Evolutionary conservation across 64 coral and sea anemone genomes (phyloP).

Genomic region (Dendrophyllia cribrosa): DNA sequence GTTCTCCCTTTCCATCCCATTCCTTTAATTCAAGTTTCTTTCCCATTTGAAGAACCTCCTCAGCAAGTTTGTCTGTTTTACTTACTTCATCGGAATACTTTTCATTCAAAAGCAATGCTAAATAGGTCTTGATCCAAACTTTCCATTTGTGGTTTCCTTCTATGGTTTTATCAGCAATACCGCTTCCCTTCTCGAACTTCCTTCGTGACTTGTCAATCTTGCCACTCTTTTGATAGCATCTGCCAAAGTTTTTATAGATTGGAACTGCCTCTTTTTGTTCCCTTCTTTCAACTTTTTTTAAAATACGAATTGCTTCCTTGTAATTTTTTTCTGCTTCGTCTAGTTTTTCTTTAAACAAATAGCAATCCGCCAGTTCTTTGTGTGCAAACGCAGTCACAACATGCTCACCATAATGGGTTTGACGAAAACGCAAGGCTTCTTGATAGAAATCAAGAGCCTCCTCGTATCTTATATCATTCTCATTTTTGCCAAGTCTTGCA

Average conservation of each 20-base stretch:
- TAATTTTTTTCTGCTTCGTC: constrained; percentile 24
- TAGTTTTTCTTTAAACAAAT: neutral
- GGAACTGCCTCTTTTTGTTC: constrained; percentile 64
- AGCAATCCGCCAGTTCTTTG: constrained; percentile 57
- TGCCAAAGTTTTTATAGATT: constrained; percentile 42
- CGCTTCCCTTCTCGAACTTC: constrained; percentile 27
- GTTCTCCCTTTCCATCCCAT: constrained; percentile 1
- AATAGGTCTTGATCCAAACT: constrained; percentile 43
- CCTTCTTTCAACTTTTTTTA: neutral
- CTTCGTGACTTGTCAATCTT: constrained; percentile 5
- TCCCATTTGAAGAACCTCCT: constrained; percentile 42
- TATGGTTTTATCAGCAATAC: constrained; percentile 27
- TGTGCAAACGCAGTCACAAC: constrained; percentile 59
- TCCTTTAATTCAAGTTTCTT: constrained; percentile 19
- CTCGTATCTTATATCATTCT: neutral
- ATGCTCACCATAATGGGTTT: constrained; percentile 18
- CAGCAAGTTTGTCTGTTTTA: constrained; percentile 25
- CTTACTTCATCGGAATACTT: constrained; percentile 3
- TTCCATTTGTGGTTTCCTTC: constrained; percentile 61
- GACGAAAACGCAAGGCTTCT: constrained; percentile 12
- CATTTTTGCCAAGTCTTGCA: neutral
- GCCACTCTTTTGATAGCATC: constrained; percentile 28
- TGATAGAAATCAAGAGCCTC: constrained; percentile 27
- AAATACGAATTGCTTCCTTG: constrained; percentile 37
- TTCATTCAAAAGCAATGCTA: constrained; percentile 42